These are phyloP conservation scores for Ethmia dodecea DNA, from an alignment of 2,888 invertebrate genomes.

Conservation along the genomic window DNA sequence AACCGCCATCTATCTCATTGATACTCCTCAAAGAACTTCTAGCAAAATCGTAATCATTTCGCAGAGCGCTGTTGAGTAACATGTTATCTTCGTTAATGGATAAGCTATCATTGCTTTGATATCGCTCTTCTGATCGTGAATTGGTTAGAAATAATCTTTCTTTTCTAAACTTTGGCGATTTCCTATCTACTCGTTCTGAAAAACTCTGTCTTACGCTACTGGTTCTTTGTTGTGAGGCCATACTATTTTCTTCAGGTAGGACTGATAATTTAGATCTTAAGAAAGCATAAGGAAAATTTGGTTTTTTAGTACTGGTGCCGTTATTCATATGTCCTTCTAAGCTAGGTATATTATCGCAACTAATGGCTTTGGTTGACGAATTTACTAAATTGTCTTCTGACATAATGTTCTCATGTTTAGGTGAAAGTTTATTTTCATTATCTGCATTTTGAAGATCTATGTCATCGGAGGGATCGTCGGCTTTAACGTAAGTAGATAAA, in stretches of 20 bases:
- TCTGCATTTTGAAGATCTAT: slow-evolving; percentile 79
- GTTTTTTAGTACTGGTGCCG: slow-evolving; percentile 70
- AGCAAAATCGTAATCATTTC: slow-evolving; percentile 54
- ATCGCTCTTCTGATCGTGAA: slow-evolving; percentile 79
- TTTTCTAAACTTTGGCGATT: slow-evolving; percentile 62
- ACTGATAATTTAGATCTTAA: slow-evolving; percentile 86
- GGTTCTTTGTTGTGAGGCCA: slow-evolving; percentile 66
- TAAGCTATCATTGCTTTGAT: slow-evolving; percentile 72
- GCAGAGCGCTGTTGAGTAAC: slow-evolving; percentile 53
- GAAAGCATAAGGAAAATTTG: slow-evolving; percentile 87
- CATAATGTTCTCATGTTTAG: slow-evolving; percentile 45
- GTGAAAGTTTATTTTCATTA: slow-evolving; percentile 52
- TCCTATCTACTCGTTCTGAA: slow-evolving; percentile 67
- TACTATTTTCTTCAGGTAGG: slow-evolving; percentile 84
- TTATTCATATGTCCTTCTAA: slow-evolving; percentile 70
- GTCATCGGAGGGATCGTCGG: slow-evolving; percentile 89
- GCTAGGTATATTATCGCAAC: slow-evolving; percentile 84
- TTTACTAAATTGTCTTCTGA: slow-evolving; percentile 57
- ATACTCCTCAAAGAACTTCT: slow-evolving; percentile 65
- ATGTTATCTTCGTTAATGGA: slow-evolving; percentile 66
- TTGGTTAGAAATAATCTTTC: slow-evolving; percentile 62
- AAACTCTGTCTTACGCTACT: slow-evolving; percentile 72
- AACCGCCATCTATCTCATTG: slow-evolving; percentile 51
- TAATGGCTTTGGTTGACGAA: slow-evolving; percentile 80
- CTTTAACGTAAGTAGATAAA: slow-evolving; percentile 85